phyloP scores from a whole-genome alignment of 2,888 invertebrate species.

The Andrena dorsata region DNA sequence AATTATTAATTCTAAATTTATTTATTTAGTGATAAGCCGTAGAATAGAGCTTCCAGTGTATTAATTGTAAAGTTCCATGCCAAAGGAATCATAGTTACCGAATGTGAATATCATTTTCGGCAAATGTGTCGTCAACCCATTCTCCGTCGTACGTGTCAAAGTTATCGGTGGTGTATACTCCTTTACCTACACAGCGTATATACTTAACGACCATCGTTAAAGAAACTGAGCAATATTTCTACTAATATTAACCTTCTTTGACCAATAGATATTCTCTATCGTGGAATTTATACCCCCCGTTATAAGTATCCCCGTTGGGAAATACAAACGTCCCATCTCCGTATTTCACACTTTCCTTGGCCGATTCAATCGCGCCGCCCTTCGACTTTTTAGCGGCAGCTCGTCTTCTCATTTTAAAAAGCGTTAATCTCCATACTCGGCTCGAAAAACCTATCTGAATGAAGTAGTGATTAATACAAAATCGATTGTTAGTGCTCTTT shows the following conservation, averaged over 20 bases:
- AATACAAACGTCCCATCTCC: slow-evolving; percentile 85
- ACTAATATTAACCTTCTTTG: slow-evolving; percentile 84
- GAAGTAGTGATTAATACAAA: not conserved
- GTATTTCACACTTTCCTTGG: slow-evolving; percentile 2
- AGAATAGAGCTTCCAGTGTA: not conserved
- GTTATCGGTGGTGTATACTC: slow-evolving; percentile 87
- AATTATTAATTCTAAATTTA: slow-evolving; percentile 20
- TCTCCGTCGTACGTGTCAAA: slow-evolving; percentile 87
- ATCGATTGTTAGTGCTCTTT: not conserved
- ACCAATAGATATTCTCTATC: slow-evolving; percentile 84
- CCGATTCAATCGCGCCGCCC: not conserved
- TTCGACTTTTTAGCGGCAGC: not conserved
- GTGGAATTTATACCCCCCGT: slow-evolving; percentile 87
- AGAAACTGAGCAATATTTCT: slow-evolving; percentile 1
- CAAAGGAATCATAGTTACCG: slow-evolving; percentile 43
- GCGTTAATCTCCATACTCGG: not conserved
- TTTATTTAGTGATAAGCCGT: not conserved
- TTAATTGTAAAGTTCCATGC: not conserved
- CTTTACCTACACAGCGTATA: slow-evolving; percentile 82
- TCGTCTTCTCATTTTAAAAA: slow-evolving; percentile 24
- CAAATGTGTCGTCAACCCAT: slow-evolving; percentile 87
- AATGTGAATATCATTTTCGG: slow-evolving; percentile 69
- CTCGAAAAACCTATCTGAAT: not conserved
- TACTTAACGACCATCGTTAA: not conserved
- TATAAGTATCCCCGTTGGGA: slow-evolving; percentile 87